Percentiles rank a stretch among this genome's conserved stretches.
Conservation (phyloP, 2,797 vertebrate species). For the Muscicapa comitata region DNA sequence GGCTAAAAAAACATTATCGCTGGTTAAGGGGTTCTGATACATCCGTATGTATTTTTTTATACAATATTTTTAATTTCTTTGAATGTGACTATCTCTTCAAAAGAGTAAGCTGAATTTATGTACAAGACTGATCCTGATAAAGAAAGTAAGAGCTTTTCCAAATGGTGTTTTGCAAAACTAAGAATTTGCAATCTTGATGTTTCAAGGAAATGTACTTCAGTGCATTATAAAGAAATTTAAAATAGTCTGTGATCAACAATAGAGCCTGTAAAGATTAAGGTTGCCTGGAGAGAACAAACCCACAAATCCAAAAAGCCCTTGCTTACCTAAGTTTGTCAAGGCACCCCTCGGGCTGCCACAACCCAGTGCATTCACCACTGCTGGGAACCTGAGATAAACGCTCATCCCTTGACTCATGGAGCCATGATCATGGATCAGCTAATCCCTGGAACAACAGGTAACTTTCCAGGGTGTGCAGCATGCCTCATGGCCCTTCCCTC, state of each 20-base stretch:
- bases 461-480: background rate
- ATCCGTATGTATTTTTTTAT: background rate
- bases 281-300: background rate
- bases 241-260: background rate
- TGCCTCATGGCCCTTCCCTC: background rate
- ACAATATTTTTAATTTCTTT: background rate
- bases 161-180: background rate
- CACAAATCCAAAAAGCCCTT: background rate
- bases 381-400: rapidly evolving
- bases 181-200: background rate
- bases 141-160: background rate
- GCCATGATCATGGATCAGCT: background rate
- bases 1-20: rapidly evolving
- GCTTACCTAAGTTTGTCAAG: background rate
- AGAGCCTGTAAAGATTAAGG: background rate
- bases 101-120: background rate
- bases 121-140: background rate
- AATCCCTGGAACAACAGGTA: background rate
- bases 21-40: background rate
- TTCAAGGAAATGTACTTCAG: background rate
- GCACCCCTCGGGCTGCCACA: background rate
- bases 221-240: background rate
- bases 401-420: background rate
- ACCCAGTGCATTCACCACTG: background rate
- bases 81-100: background rate